phyloP scores from a whole-genome alignment of 1,140 invertebrate genomes.

The Thereuonema tuberculata region DNA sequence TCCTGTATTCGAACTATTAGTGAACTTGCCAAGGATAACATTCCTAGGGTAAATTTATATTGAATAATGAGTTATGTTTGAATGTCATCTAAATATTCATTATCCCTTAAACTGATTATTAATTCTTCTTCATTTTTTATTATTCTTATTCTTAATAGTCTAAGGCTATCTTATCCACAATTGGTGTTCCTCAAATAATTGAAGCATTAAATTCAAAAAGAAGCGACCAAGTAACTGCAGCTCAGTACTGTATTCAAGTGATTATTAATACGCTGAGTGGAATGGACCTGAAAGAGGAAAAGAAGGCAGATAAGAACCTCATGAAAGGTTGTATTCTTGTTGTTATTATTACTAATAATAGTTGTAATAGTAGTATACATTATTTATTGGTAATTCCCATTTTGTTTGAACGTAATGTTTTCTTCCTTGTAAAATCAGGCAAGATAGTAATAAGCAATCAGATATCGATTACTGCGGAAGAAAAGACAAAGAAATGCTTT shows the following conservation, averaged over 20 bases:
- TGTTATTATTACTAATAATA: not conserved
- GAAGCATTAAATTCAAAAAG: slow-evolving; percentile 61
- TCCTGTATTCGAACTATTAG: slow-evolving; percentile 47
- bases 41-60: slow-evolving; percentile 18
- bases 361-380: too few relatives aligned
- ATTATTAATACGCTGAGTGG: slow-evolving; percentile 67
- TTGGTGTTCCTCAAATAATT: slow-evolving; percentile 72
- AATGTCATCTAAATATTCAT: not conserved
- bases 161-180: slow-evolving; percentile 46
- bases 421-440: too few relatives aligned
- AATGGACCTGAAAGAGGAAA: slow-evolving; percentile 53
- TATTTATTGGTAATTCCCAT: not conserved
- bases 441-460: too few relatives aligned
- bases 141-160: slow-evolving; percentile 28
- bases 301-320: slow-evolving; percentile 52
- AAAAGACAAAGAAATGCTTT: too few relatives aligned
- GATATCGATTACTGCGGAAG: too few relatives aligned
- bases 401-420: too few relatives aligned
- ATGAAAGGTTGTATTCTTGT: slow-evolving; percentile 42
- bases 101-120: not conserved
- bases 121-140: not conserved
- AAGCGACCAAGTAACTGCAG: slow-evolving; percentile 56
- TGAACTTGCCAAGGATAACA: slow-evolving; percentile 54
- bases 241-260: slow-evolving; percentile 59
- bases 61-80: too few relatives aligned